Base-by-base conservation (phyloP, 30 jellyfish, hydroid and myxozoan genomes). In the Pseudorhiza aurosa region DNA sequence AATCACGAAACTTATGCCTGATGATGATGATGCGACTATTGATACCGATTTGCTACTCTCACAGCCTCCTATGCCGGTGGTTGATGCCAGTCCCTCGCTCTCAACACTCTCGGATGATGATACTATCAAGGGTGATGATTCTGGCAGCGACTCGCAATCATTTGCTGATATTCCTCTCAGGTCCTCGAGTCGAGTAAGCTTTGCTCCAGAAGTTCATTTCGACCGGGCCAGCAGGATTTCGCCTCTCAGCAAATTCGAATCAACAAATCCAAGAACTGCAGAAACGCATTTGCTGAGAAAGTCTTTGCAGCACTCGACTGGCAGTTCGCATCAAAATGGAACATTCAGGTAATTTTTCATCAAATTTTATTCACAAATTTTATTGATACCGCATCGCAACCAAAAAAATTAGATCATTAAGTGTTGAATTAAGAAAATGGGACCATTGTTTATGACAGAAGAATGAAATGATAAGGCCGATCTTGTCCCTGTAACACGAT, bases 21-120 rank as follows among this genome's bases (percentile, higher is more conserved):
- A 85, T 33, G 73, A 36, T 30, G 96, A 85, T n/a, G 53, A 68
- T 37, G 56, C 74, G 10, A 85, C 84, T 2, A 58, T 68, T 11
- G 96, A 85, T 56, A 85, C 96, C 11, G 90, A 85, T 25, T 4
- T 85, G 39, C 77, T 85, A 32, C 69, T 85, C 44, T 14, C 59
- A 21, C 90, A 85, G 62, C 90, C 96, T 5, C 96, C 96, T 15
- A 74, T 85, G 90, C 96, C 96, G 2, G 57, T 85, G 18, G 96
- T 85, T 6, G 74, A 85, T 75, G 96, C 96, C n/a, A 85, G 96
- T 39, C 96, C 96, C 7, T 85, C 96, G 19, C 47, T 85, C 18
- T 60, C 90, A 3, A 74, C 96, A 3, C 65, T 85, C 2, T 85
- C 96, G 25, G 96, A 65, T 50, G 88, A 75, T 30, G 82, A 43